Conservation (phyloP, 2,888 invertebrate genomes). For the Phyto melanocephala region DNA sequence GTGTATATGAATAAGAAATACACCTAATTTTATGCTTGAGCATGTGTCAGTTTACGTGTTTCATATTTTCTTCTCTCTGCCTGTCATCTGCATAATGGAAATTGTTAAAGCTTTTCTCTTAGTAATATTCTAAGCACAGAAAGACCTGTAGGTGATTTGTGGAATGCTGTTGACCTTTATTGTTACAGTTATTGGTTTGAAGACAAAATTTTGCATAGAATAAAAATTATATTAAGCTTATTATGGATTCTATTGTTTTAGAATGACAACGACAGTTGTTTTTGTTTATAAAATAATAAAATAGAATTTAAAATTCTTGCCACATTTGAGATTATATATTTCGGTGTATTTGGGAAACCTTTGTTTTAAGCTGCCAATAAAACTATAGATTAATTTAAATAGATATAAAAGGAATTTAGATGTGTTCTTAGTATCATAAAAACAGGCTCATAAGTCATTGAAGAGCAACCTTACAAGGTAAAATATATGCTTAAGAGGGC, state of each 20-base stretch:
- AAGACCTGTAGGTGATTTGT: not conserved
- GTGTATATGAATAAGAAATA: not conserved
- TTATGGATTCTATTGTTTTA: not conserved
- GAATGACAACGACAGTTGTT: not conserved
- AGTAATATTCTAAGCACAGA: not conserved
- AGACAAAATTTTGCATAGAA: not conserved
- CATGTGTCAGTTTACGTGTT: conserved; percentile 11
- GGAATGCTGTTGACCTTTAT: conserved; percentile 31
- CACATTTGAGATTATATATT: conserved; percentile 2
- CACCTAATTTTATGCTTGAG: not conserved
- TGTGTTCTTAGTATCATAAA: no score
- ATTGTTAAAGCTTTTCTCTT: not conserved
- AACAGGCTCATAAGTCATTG: no score
- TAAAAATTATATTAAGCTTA: not conserved
- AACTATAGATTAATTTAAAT: not conserved
- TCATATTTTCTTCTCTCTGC: conserved; percentile 5
- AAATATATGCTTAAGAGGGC: no score
- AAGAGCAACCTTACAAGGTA: no score
- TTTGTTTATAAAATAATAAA: not conserved
- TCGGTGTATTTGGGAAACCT: not conserved
- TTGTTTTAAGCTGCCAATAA: not conserved
- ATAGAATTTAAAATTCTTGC: conserved; percentile 25
- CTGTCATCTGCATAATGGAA: conserved; percentile 3
- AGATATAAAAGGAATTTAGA: not conserved
- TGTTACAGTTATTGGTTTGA: conserved; percentile 17